phyloP scores from a whole-genome alignment of 2,797 vertebrate species.

The Acipenser oxyrinchus region DNA sequence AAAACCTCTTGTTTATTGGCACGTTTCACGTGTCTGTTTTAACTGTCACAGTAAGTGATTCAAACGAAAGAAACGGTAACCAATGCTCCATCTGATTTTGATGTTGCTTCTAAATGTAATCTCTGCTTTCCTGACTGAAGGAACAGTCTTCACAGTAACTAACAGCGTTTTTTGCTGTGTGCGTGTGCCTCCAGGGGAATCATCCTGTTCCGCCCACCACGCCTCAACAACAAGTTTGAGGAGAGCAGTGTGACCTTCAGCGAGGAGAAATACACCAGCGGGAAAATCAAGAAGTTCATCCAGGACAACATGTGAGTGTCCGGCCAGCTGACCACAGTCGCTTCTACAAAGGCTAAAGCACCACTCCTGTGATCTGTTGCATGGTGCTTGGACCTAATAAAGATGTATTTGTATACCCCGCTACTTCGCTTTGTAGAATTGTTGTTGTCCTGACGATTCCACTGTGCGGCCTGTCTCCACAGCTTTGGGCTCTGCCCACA shows the following conservation, averaged over 20 bases:
- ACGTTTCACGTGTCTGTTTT: not conserved
- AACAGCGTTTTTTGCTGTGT: too few species aligned
- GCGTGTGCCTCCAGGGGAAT: slow-evolving; percentile 59
- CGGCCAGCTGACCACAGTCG: not conserved
- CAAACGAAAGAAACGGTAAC: too few species aligned
- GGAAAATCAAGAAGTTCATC: slow-evolving; percentile 87
- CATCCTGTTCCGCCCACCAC: slow-evolving; percentile 77
- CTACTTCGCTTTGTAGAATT: not conserved
- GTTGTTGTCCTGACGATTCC: not conserved
- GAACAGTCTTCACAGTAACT: too few species aligned
- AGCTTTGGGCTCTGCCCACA: slow-evolving; percentile 93
- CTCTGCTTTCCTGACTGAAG: too few species aligned
- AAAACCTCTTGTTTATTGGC: not conserved
- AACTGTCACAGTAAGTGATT: too few species aligned
- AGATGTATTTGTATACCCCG: too few species aligned
- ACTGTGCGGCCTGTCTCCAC: slow-evolving; percentile 12
- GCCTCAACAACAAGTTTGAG: slow-evolving; percentile 86
- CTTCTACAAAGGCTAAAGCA: not conserved
- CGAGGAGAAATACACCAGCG: slow-evolving; percentile 75
- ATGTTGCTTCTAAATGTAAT: too few species aligned
- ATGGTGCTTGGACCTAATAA: too few species aligned
- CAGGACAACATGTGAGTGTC: slow-evolving; percentile 87
- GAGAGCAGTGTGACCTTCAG: slow-evolving; percentile 63
- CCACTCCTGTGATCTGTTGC: too few species aligned
- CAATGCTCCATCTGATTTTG: too few species aligned